Conservation (phyloP, 1,140 invertebrate species). For the Monochamus saltuarius region DNA sequence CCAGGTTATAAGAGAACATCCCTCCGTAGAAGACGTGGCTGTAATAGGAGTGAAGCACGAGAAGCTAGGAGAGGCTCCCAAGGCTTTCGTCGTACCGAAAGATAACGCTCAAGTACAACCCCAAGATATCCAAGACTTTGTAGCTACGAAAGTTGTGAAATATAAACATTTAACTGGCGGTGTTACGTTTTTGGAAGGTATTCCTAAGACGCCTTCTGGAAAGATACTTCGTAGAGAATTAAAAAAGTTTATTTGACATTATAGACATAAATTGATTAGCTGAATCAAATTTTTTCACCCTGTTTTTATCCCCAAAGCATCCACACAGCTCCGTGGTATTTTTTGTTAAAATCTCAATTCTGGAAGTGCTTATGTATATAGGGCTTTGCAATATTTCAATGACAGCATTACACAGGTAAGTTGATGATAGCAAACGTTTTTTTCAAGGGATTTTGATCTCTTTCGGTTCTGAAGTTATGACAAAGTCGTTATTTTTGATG, state of each 20-base stretch:
- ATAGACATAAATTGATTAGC: too few species aligned
- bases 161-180: constrained; percentile 32
- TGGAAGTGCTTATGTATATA: too few species aligned
- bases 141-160: constrained; percentile 35
- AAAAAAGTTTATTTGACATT: constrained; percentile 5
- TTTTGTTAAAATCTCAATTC: too few species aligned
- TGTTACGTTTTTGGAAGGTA: constrained; percentile 30
- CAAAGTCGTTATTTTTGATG: too few species aligned
- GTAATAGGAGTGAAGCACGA: constrained; percentile 68
- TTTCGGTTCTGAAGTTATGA: too few species aligned
- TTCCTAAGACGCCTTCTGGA: constrained; percentile 36
- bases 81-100: constrained; percentile 62
- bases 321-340: too few species aligned
- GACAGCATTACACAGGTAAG: too few species aligned
- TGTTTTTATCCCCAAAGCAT: too few species aligned
- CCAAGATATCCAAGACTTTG: constrained; percentile 31
- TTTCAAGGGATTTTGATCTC: too few species aligned
- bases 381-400: too few species aligned
- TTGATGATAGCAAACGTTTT: too few species aligned
- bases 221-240: constrained; percentile 26
- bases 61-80: constrained; percentile 62
- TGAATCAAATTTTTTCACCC: too few species aligned
- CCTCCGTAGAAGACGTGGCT: constrained; percentile 64
- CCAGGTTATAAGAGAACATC: constrained; percentile 63
- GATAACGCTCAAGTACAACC: constrained; percentile 18